Percentiles rank a stretch among this genome's conserved stretches.
Evolutionary conservation across 2,113 vertebrate species (phyloP).

Genomic region (Tetrax tetrax): DNA sequence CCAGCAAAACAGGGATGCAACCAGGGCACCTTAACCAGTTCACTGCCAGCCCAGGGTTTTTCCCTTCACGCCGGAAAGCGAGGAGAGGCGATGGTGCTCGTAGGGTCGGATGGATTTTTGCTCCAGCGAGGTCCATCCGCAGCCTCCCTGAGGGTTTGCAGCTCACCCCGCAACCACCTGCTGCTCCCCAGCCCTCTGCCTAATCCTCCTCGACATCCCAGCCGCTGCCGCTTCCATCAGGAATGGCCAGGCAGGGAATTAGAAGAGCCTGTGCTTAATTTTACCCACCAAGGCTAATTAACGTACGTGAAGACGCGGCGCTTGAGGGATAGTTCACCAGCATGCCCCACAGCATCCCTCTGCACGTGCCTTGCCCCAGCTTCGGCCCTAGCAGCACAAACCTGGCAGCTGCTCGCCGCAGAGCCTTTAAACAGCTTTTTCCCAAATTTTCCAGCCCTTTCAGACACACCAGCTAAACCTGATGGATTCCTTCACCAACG

Average conservation of each 20-base stretch:
- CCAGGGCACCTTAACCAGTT: neutral
- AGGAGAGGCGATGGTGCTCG: neutral
- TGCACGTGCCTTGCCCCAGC: accelerated
- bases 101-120: accelerated
- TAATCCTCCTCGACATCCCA: conserved; percentile 33
- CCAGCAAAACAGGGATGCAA: neutral
- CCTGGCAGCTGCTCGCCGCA: neutral
- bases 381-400: accelerated
- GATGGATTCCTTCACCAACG: accelerated
- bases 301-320: neutral
- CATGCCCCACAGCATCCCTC: accelerated
- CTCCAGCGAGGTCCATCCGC: neutral
- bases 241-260: neutral
- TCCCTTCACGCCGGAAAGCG: accelerated
- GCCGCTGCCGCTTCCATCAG: neutral
- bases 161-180: neutral
- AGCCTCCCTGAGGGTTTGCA: accelerated
- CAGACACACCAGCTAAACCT: neutral
- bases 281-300: conserved; percentile 10
- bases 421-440: neutral
- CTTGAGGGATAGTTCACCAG: neutral
- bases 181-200: neutral
- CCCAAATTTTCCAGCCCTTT: neutral
- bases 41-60: neutral
- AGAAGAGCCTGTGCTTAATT: neutral